A percentile compares a stretch with the other conserved stretches of the same genome.
These are phyloP conservation scores for Pristionchus fissidentatus DNA, from an alignment of 2,888 invertebrate species.

Conservation along the genomic window DNA sequence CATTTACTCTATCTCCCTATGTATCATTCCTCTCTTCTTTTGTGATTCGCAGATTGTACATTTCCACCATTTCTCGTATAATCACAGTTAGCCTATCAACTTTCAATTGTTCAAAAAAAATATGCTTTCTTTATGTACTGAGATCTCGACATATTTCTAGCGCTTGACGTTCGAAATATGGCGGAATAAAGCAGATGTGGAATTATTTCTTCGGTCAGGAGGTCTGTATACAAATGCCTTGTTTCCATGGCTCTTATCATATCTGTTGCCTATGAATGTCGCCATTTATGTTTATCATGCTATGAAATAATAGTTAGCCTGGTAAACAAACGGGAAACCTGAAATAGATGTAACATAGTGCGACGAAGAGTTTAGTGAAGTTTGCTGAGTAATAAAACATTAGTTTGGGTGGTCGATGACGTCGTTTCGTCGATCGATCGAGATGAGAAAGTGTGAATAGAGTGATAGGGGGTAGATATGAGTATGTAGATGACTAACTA, in stretches of 20 bases:
- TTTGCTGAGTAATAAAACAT: no score
- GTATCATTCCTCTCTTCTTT: conserved; percentile 16
- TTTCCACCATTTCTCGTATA: no score
- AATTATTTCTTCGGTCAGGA: conserved; percentile 8
- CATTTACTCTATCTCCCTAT: conserved; percentile 2
- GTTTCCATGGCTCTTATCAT: background rate
- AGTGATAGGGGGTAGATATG: conserved; percentile 29
- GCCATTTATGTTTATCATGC: no score
- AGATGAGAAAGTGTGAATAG: conserved; percentile 31
- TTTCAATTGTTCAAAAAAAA: background rate
- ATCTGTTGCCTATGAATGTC: background rate
- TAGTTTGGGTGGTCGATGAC: background rate
- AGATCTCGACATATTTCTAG: background rate
- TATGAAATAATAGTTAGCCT: no score
- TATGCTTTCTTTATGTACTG: background rate
- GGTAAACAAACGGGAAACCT: no score
- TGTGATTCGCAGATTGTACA: no score
- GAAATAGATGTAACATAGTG: no score
- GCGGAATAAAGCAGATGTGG: conserved; percentile 11
- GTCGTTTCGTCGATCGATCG: background rate
- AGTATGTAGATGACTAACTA: conserved; percentile 31
- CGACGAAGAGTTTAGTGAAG: no score
- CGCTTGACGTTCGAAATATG: background rate
- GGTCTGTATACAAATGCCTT: background rate
- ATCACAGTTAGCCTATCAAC: no score